Evolutionary conservation across 2,888 invertebrate genomes (phyloP).

Genomic region (Nineta flava): DNA sequence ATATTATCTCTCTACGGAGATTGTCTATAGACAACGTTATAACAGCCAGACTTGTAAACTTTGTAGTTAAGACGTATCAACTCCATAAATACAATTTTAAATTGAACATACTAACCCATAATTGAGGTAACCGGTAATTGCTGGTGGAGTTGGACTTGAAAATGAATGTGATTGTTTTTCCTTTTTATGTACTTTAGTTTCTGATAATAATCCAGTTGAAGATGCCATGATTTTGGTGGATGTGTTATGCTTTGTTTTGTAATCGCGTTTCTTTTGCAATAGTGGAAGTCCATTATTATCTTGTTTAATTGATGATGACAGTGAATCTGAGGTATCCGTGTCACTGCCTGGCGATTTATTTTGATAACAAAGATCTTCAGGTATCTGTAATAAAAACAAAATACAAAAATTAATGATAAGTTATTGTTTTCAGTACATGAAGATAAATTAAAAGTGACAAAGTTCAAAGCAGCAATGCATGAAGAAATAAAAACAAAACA

Average conservation of each 20-base stretch:
- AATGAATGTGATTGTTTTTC: conserved; percentile 6
- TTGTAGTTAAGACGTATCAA: too few species aligned
- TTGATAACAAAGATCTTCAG: conserved; percentile 7
- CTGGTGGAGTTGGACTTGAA: conserved; percentile 1
- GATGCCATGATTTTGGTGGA: conserved; percentile 27
- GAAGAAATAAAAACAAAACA: neutral
- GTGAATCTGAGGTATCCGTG: conserved; percentile 4
- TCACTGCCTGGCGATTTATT: conserved; percentile 2
- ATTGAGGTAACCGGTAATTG: conserved; percentile 34
- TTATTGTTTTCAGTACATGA: neutral
- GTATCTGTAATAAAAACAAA: conserved; percentile 8
- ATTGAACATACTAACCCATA: conserved; percentile 30
- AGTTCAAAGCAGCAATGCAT: conserved; percentile 6
- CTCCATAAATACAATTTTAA: neutral
- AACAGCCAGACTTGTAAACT: too few species aligned
- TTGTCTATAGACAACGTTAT: too few species aligned
- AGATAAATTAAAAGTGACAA: neutral
- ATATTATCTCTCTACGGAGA: too few species aligned
- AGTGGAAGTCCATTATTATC: conserved; percentile 6
- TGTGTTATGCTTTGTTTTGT: conserved; percentile 26
- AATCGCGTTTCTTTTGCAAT: conserved; percentile 20
- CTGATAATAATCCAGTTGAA: conserved; percentile 19
- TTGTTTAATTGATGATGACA: neutral
- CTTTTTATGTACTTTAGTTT: conserved; percentile 2
- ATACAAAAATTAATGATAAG: neutral